Evolutionary conservation across 2,888 invertebrate species (phyloP), one percentile per base, ranked within the genome.

Genomic region (Ariolimax columbianus): DNA sequence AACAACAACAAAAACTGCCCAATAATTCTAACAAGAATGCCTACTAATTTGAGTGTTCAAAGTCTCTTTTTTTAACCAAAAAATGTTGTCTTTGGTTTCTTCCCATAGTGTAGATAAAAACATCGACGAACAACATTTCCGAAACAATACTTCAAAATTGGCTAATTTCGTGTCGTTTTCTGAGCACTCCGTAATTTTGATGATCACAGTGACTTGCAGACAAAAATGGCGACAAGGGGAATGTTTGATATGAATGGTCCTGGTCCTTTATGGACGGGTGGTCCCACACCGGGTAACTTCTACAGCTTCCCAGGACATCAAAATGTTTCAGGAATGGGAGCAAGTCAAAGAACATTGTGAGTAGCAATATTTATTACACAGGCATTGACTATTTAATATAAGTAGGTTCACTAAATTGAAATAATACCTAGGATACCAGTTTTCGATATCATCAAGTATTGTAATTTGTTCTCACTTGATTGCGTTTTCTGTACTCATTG

Each of bases 211-310:
- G 70, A 68, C 68, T 70, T 80, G 80, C 68, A 80, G 40, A 66
- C 17, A 23, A 55, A 23, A 33, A 72, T 72, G 55, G 55, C 38
- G 72, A 11, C 43, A 26, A 72, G 11, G 17, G 68, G 68, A n/a
- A 80, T 68, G 68, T 80, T 80, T 68, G 80, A 66, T 33, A 82
- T 33, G 17, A 19, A 9, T 0, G 66, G 68, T 38, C 72, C 81
- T 23, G 81, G 81, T 72, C 51, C 81, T 38, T 70, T 82, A 11
- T 82, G 81, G 81, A 38, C 33, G 11, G 81, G 81, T 55, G 81
- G 81, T 2, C 81, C 81, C 3, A 82, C 72, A n/a, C 81, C 81
- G 26, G 81, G 81, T 9, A 43, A 55, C 6, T 55, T 82, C 4
- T 82, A 82, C 68, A 70, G 33, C 55, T 82, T 82, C 38, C 81